Base-by-base conservation (phyloP, 2,113 vertebrate genomes). In the Naja naja region DNA sequence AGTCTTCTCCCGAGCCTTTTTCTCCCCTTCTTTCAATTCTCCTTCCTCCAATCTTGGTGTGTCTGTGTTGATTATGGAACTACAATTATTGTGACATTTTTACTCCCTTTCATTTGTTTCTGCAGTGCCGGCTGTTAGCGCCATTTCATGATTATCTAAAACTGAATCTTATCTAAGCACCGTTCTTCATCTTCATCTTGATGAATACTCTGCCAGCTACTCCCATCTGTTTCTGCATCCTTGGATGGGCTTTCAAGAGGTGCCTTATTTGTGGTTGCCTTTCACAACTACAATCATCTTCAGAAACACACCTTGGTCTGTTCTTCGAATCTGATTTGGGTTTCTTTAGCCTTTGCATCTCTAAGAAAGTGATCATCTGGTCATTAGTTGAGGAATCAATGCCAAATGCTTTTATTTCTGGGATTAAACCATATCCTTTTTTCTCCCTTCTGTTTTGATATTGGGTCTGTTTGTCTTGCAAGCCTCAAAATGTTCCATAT, bases 361-460 rank as follows among this genome's bases (percentile, higher is more conserved):
- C 95, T 94, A 97, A 58, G 93, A 95, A 97, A 97, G 93, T 96
- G 96, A 97, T 97, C 95, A 94, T 95, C 96, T 97, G 96, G 96
- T 97, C 97, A 97, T 98, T 98, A 98, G 94, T 96, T 91, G 97
- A 97, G 96, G 97, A 98, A 98, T 98, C 98, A 98, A 98, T 98
- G 97, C 97, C 96, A 98, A 98, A 98, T 97, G 96, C 97, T 97
- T 96, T 97, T 98, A 97, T 98, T 97, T 97, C 97, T 95, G 96
- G 97, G 97, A 97, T 98, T 97, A 97, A 97, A 96, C 94, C 95
- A 94, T 96, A 96, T 97, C 96, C 96, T 97, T 97, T 96, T 97
- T 2, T 1, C 1, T 30, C 27, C 3, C 22, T 27, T 58, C 56
- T 58, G 1, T 14, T 97, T 97, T 56, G 18, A 1, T n/a, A 96